phyloP scores from a whole-genome alignment of 2,888 invertebrate genomes.

The Calameuta filiformis region DNA sequence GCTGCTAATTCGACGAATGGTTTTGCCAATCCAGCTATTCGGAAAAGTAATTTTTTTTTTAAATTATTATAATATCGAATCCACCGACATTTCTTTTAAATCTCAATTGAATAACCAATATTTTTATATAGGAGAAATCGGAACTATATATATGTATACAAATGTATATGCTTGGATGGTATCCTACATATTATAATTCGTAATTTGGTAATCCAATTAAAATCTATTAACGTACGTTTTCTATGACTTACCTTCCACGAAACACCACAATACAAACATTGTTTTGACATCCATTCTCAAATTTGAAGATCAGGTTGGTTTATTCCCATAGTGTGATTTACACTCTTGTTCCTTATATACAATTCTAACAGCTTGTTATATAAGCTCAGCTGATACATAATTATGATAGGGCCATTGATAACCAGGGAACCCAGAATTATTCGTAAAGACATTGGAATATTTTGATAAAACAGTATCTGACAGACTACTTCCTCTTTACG shows the following conservation, averaged over 20 bases:
- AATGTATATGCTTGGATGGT: not conserved
- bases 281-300: not conserved
- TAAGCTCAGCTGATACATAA: not conserved
- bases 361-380: not conserved
- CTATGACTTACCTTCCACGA: not conserved
- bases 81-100: not conserved
- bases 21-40: conserved; percentile 14
- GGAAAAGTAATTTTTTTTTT: conserved; percentile 15
- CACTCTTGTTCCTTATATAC: not conserved
- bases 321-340: not conserved
- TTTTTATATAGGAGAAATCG: not conserved
- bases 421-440: not conserved
- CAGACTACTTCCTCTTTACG: not conserved
- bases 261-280: not conserved
- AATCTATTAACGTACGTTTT: not conserved
- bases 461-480: not conserved
- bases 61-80: not conserved
- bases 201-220: not conserved
- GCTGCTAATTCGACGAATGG: conserved; percentile 38
- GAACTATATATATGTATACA: no score
- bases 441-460: not conserved
- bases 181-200: not conserved
- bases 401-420: not conserved
- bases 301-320: not conserved
- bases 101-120: not conserved